Conservation (phyloP, 92 coral and sea anemone species). For the Phymanthus crucifer region DNA sequence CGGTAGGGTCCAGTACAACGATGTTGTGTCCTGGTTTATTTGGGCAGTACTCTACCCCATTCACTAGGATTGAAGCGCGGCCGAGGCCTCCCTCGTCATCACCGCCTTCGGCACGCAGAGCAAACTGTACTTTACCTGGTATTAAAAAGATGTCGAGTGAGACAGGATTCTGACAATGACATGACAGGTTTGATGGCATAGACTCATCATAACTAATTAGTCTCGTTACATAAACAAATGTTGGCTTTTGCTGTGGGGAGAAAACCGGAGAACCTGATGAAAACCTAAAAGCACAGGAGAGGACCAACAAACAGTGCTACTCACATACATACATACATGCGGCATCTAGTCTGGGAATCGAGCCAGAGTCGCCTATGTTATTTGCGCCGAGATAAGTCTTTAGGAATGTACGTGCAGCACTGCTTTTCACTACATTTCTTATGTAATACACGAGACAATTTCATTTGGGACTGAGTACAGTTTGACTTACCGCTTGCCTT, state of each 20-base stretch:
- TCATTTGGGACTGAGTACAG: too few relatives aligned
- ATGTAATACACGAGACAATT: too few relatives aligned
- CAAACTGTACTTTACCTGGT: constrained; percentile 92
- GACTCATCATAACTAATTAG: neutral
- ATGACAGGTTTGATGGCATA: neutral
- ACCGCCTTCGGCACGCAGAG: constrained; percentile 93
- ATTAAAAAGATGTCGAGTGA: neutral
- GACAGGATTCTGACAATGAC: neutral
- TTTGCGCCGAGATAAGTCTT: too few relatives aligned
- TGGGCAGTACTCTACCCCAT: constrained; percentile 94
- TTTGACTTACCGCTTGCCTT: constrained; percentile 86
- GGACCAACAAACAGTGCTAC: too few relatives aligned
- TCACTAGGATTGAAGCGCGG: constrained; percentile 81
- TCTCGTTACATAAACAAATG: neutral
- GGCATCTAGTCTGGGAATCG: too few relatives aligned
- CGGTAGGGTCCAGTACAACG: constrained; percentile 92
- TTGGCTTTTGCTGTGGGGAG: too few relatives aligned
- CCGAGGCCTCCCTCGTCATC: constrained; percentile 99
- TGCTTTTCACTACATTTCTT: too few relatives aligned
- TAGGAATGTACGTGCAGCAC: too few relatives aligned
- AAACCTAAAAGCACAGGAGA: too few relatives aligned
- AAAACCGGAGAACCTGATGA: too few relatives aligned
- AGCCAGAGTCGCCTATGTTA: too few relatives aligned
- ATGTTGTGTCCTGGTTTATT: constrained; percentile 90
- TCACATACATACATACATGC: too few relatives aligned